Percentiles rank a stretch among this genome's conserved stretches.
phyloP scores from a whole-genome alignment of 1,140 invertebrate species.

The Callitettix versicolor region DNA sequence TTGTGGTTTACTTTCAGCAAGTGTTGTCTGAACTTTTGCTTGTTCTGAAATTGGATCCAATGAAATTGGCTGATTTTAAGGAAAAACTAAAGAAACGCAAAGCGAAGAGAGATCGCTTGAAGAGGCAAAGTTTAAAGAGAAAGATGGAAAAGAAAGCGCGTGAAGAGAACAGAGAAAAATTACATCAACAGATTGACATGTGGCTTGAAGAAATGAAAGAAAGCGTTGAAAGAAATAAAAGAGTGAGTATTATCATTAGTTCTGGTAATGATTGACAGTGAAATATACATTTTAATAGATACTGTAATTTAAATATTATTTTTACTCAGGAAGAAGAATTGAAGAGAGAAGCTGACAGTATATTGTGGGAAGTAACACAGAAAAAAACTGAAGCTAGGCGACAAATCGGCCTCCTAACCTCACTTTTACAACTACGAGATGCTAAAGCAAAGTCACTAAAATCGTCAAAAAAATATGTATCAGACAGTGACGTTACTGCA shows the following conservation, averaged over 20 bases:
- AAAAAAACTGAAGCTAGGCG: slow-evolving; percentile 57
- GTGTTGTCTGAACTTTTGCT: slow-evolving; percentile 35
- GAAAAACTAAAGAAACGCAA: slow-evolving; percentile 39
- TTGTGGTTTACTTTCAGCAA: slow-evolving; percentile 37
- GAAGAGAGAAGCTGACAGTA: slow-evolving; percentile 53
- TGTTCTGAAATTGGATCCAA: slow-evolving; percentile 32
- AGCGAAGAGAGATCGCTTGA: slow-evolving; percentile 43
- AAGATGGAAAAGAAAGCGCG: slow-evolving; percentile 34
- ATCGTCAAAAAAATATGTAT: slow-evolving; percentile 45
- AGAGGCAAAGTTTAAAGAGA: slow-evolving; percentile 34
- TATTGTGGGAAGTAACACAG: slow-evolving; percentile 45
- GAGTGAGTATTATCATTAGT: slow-evolving; percentile 31
- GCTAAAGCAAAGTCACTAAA: slow-evolving; percentile 45
- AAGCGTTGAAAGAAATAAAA: slow-evolving; percentile 46
- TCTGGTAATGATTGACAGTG: too few species aligned
- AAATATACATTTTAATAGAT: too few species aligned
- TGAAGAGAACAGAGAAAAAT: slow-evolving; percentile 34
- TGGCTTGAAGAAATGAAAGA: slow-evolving; percentile 47
- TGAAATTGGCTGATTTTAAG: slow-evolving; percentile 35
- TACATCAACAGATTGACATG: slow-evolving; percentile 45
- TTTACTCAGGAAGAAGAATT: slow-evolving; percentile 47
- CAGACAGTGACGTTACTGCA: slow-evolving; percentile 31
- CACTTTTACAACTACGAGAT: slow-evolving; percentile 47
- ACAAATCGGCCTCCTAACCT: slow-evolving; percentile 45
- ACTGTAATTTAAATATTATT: too few species aligned